These are phyloP conservation scores for Nothobranchius furzeri DNA, from an alignment of 2,113 vertebrate species.

Conservation along the genomic window DNA sequence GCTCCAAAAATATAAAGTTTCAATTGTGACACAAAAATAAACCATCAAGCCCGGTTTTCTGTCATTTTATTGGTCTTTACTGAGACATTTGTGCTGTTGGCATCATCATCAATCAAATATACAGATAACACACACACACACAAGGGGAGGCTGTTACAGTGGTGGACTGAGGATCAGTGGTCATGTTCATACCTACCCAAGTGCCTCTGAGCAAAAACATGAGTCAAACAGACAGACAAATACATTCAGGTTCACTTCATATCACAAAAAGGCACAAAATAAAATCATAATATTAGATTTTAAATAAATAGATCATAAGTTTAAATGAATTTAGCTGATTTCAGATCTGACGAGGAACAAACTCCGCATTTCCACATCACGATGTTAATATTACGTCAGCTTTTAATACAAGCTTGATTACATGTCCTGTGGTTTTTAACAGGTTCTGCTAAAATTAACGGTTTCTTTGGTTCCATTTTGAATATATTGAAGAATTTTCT, in stretches of 20 bases:
- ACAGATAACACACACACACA: background rate
- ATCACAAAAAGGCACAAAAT: background rate
- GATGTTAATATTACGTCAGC: no score
- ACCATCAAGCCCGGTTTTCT: background rate
- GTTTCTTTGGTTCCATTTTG: no score
- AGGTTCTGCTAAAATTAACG: no score
- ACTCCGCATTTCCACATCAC: no score
- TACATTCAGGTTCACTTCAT: background rate
- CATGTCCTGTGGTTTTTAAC: no score
- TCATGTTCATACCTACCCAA: background rate
- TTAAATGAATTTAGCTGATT: background rate
- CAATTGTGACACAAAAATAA: background rate
- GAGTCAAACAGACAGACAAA: background rate
- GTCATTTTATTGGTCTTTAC: no score
- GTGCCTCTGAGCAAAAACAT: background rate
- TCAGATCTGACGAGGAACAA: no score
- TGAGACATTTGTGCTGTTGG: no score
- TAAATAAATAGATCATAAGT: background rate
- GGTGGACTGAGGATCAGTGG: background rate
- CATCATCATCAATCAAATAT: background rate
- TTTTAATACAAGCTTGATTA: no score
- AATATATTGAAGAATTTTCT: no score
- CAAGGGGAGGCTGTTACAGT: background rate
- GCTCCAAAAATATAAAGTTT: no score
- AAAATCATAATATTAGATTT: background rate